Evolutionary conservation across 2,797 vertebrate genomes (phyloP).

Genomic region (Macrochelys suwanniensis): DNA sequence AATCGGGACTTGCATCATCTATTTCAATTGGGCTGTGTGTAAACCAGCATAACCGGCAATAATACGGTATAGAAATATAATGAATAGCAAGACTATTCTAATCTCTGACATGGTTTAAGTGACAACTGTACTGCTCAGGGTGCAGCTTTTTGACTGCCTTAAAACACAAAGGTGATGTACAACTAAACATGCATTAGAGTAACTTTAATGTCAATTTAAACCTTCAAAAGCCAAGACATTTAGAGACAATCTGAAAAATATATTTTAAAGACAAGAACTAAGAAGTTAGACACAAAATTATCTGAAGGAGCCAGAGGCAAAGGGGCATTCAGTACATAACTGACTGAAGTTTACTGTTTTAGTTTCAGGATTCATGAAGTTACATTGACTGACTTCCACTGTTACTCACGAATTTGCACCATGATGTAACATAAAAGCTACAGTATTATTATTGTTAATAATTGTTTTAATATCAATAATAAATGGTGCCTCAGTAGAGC

Average conservation of each 20-base stretch:
- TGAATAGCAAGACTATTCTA: not conserved
- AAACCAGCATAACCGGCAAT: not conserved
- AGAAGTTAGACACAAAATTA: not conserved
- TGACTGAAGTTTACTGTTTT: not conserved
- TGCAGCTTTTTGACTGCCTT: not conserved
- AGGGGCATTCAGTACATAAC: not conserved
- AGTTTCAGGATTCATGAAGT: slow-evolving; percentile 24
- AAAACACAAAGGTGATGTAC: not conserved
- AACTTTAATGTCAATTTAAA: not conserved
- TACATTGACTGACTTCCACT: slow-evolving; percentile 53
- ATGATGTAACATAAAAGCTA: not conserved
- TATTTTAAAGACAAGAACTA: not conserved
- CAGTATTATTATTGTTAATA: not conserved
- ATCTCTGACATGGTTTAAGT: not conserved
- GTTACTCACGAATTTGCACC: not conserved
- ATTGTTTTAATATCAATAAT: no score
- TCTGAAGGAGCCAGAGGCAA: not conserved
- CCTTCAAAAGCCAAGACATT: not conserved
- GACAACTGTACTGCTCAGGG: not conserved
- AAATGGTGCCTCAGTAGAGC: slow-evolving; percentile 17
- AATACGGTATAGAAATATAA: not conserved
- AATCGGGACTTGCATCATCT: not conserved
- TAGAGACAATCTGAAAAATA: not conserved
- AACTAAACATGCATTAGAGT: not conserved
- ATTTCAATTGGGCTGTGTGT: not conserved